Conservation (phyloP, 2,797 vertebrate genomes). For the Nannoperca obscura region DNA sequence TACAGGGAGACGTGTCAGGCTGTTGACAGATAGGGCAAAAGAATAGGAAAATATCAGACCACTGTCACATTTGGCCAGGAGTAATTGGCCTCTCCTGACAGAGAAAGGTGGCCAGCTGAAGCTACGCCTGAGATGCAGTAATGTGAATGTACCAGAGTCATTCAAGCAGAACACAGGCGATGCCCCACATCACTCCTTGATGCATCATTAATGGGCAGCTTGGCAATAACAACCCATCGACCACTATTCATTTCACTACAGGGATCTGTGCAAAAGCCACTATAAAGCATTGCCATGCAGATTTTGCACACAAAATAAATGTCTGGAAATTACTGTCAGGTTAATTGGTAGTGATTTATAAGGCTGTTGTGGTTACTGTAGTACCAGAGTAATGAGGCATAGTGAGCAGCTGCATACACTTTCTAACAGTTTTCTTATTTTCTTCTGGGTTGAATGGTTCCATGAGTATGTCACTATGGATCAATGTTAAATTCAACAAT, state of each 20-base stretch:
- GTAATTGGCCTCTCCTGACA: constrained; percentile 50
- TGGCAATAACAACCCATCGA: constrained; percentile 38
- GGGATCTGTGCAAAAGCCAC: constrained; percentile 11
- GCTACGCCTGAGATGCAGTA: constrained; percentile 25
- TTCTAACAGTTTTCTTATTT: neutral
- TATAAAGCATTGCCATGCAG: neutral
- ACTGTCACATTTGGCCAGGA: constrained; percentile 40
- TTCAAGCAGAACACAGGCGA: constrained; percentile 42
- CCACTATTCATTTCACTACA: constrained; percentile 30
- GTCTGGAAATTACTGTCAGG: constrained; percentile 12
- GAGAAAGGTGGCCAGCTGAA: constrained; percentile 30
- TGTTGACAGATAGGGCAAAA: constrained; percentile 34
- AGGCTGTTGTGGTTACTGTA: neutral
- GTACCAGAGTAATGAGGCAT: constrained; percentile 6
- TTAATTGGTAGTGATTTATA: constrained; percentile 27
- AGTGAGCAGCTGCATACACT: neutral
- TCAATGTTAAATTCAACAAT: neutral
- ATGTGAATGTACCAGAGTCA: constrained; percentile 33
- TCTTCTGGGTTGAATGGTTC: neutral
- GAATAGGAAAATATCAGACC: constrained; percentile 32
- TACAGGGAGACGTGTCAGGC: neutral
- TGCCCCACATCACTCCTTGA: constrained; percentile 36
- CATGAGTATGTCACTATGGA: neutral
- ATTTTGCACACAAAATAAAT: constrained; percentile 27
- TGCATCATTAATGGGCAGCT: constrained; percentile 40